Base-by-base conservation (phyloP, 2,888 invertebrate genomes). In the Idaea aversata region DNA sequence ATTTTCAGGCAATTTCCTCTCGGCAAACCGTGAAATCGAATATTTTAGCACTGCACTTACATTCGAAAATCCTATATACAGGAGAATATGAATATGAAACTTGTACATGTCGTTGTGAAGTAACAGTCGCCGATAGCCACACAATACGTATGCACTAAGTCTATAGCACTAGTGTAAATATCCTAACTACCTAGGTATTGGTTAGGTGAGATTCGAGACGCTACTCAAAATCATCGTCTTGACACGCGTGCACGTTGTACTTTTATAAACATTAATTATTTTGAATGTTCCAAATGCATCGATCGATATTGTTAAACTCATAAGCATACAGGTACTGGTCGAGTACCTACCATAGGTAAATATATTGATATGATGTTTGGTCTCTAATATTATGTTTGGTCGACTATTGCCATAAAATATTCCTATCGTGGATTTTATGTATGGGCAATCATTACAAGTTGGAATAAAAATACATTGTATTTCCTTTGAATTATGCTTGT, bases 41-140 rank as follows among this genome's bases (percentile, higher is more conserved):
- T 47, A 47, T 47, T 47, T 47, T 13, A 61, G 60, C 64, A 66
- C 47, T 61, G 60, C 64, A 66, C 47, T 61, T 68, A 66, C 73
- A 66, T 83, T 84, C 47, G 70, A 76, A 88, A 75, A 35, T 64
- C 70, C 72, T 60, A 76, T 65, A 58, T 78, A 64, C 63, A 77
- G 66, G 15, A 62, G 47, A 62, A 63, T 25, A 47, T 15, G 61
- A 15, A 62, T 36, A 57, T 34, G 47, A 47, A 47, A 10, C 10
- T 47, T 47, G 47, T 47, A 47, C 47, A 47, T 47, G 13, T 13
- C 10, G 47, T 47, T 10, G 10, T 47, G 7, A 5, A 47, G 13
- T 47, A 47, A 7, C 47, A 47, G 6, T 5, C 47, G 3, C 47
- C 47, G 47, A 47, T 47, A 10, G 47, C 0, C 47, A 13, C 47